These are phyloP conservation scores for Hermatobates lingyangjiaoensis DNA, from an alignment of 1,140 invertebrate genomes.

Conservation along the genomic window DNA sequence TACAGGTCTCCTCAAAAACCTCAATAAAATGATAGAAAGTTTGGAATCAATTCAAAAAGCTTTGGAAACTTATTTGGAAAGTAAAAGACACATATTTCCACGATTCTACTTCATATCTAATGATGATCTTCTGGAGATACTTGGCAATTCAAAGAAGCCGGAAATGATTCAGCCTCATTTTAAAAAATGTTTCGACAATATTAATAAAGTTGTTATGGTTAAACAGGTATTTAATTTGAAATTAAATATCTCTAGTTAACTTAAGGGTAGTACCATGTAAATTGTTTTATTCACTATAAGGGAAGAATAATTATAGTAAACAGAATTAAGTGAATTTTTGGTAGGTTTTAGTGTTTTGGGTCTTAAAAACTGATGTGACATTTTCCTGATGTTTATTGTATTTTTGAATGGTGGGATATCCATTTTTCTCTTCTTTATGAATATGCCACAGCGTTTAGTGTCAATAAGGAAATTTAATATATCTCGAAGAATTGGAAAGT, in stretches of 20 bases:
- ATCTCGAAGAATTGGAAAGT: no score
- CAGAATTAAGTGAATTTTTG: no score
- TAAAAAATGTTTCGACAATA: conserved; percentile 68
- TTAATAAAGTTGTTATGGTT: conserved; percentile 51
- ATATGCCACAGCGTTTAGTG: no score
- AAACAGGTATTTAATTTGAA: conserved; percentile 27
- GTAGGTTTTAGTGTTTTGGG: no score
- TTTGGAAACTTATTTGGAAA: conserved; percentile 65
- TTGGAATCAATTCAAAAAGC: conserved; percentile 49
- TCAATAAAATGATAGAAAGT: conserved; percentile 40
- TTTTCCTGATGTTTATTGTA: no score
- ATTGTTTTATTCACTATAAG: no score
- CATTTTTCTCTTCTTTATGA: no score
- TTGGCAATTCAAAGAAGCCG: conserved; percentile 61
- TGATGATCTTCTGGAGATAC: conserved; percentile 68
- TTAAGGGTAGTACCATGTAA: not conserved
- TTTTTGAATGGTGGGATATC: no score
- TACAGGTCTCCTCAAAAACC: conserved; percentile 31
- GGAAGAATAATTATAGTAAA: no score
- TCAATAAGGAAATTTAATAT: no score
- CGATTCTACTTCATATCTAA: conserved; percentile 77
- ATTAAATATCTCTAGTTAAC: not conserved
- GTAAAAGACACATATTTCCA: conserved; percentile 63
- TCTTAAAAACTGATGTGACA: no score
- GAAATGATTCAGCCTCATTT: conserved; percentile 63